These are phyloP conservation scores for Cataglyphis albicans DNA, from an alignment of 2,888 invertebrate genomes.

Conservation along the genomic window DNA sequence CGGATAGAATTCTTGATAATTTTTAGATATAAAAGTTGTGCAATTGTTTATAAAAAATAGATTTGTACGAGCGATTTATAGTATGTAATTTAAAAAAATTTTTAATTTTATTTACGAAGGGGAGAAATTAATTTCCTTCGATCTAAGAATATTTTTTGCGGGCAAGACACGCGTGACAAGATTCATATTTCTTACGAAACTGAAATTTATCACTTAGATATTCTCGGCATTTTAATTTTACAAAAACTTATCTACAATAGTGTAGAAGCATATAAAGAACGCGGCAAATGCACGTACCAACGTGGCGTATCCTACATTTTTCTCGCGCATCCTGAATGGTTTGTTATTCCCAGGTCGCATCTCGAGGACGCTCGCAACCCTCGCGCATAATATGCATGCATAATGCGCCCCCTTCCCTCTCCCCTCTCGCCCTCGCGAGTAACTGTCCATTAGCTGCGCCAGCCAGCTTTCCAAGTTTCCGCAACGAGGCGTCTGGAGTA, in stretches of 20 bases:
- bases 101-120: neutral
- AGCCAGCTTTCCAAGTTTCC: conserved; percentile 63
- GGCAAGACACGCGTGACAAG: neutral
- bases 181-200: neutral
- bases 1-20: neutral
- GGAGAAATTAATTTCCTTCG: neutral
- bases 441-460: conserved; percentile 68
- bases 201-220: neutral
- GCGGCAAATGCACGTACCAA: conserved; percentile 19
- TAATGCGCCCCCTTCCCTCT: conserved; percentile 51
- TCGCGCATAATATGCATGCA: conserved; percentile 59
- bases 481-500: conserved; percentile 56
- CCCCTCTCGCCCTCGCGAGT: conserved; percentile 30
- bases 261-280: neutral
- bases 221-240: conserved; percentile 8
- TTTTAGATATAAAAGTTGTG: neutral
- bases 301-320: conserved; percentile 57
- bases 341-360: conserved; percentile 31
- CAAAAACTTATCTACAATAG: neutral
- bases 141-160: neutral
- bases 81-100: neutral
- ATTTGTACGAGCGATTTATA: neutral
- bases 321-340: neutral
- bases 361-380: conserved; percentile 32
- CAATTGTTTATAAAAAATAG: neutral